These are phyloP conservation scores for Lasioglossum lativentre DNA, from an alignment of 2,888 invertebrate genomes.

Conservation along the genomic window DNA sequence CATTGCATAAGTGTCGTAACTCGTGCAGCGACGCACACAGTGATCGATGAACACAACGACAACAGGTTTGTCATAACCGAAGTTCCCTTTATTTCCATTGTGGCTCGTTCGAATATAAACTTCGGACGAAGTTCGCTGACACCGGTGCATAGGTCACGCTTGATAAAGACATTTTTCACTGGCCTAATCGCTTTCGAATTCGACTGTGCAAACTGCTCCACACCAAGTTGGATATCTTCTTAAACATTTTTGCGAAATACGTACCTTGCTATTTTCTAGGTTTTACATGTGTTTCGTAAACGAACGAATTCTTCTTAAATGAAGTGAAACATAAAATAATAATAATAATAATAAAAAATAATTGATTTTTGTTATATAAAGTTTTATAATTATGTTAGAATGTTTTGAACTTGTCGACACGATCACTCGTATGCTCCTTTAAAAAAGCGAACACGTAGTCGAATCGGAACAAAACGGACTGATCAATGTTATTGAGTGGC, in stretches of 20 bases:
- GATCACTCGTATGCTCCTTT: neutral
- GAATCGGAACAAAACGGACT: neutral
- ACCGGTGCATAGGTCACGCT: constrained; percentile 17
- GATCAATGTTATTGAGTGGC: constrained; percentile 4
- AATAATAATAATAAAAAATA: too few relatives aligned
- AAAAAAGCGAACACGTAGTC: neutral
- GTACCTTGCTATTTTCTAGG: too few relatives aligned
- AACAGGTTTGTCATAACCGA: constrained; percentile 66
- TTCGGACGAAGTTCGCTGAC: constrained; percentile 12
- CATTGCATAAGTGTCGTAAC: constrained; percentile 66
- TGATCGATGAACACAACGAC: constrained; percentile 68
- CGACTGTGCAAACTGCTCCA: neutral
- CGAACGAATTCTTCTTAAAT: neutral
- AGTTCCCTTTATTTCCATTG: constrained; percentile 55
- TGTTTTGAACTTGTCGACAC: neutral
- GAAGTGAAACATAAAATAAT: neutral
- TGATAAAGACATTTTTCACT: constrained; percentile 29
- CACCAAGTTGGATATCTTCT: neutral
- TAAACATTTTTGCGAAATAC: too few relatives aligned
- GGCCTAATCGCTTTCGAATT: constrained; percentile 31
- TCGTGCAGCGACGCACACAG: constrained; percentile 45
- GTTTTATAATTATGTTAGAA: neutral
- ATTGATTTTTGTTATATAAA: neutral
- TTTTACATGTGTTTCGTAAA: neutral
- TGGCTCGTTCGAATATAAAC: constrained; percentile 17